Evolutionary conservation across 2,797 vertebrate species (phyloP), one percentile per base, ranked within the genome.

Genomic region (Typhlichthys subterraneus): DNA sequence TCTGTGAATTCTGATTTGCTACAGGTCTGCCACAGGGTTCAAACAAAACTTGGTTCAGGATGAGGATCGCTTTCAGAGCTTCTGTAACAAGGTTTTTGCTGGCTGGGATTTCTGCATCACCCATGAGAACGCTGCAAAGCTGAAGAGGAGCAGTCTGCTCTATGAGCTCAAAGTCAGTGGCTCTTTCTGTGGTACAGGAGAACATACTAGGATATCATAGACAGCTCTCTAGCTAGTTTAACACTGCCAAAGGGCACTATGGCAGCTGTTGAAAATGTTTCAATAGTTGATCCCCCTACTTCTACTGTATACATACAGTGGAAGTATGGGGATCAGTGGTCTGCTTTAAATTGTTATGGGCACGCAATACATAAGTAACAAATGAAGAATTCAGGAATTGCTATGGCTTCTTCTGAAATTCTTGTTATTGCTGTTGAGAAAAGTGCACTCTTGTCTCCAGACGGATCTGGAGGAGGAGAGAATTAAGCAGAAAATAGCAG

Each of bases 71-170:
- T 99, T 98, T 74, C 97, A 99, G 90, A 99, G 94, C 77, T 99
- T 97, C 73, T 98, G 96, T 88, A 99, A 99, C 83, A 99, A 99
- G 88, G 89, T 99, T 63, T 99, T 99, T 63, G 91, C 97, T 0
- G 97, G 97, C 72, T 99, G 98, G 98, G 97, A 99, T 75, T 99
- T 97, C 87, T 96, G 97, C 72, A 96, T 99, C 83, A 97, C 94
- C 67, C 94, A 94, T 54, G 89, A 86, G 53, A 92, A 80, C 0
- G 93, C 93, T 4, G 92, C 94, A 0, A 70, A 4, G 49, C 84
- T 97, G 42, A 99, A 96, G 77, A 94, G 93, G 19, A 93, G 88
- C 85, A 97, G 95, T 75, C 85, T 99, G 65, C 92, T 90, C 0
- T 96, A 94, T 0, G 98, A 99, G 85, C 94, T 99, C 42, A 92